Evolutionary conservation across 2,888 invertebrate genomes (phyloP).

Genomic region (Meta bourneti): DNA sequence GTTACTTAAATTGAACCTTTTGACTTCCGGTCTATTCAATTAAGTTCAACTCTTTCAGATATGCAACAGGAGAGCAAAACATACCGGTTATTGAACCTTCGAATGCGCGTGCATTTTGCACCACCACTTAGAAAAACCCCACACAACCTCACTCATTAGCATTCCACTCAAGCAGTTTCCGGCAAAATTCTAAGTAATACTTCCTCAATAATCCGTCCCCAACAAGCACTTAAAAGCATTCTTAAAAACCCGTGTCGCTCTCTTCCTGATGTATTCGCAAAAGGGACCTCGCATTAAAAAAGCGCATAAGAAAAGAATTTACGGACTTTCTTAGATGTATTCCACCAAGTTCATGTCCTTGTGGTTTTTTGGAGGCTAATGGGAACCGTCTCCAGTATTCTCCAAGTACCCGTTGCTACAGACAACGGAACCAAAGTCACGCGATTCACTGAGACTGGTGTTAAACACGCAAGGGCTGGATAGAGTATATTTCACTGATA

Average conservation of each 20-base stretch:
- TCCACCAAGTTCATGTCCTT: slow-evolving; percentile 48
- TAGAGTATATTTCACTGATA: background rate
- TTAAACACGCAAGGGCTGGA: slow-evolving; percentile 5
- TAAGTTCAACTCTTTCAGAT: no score
- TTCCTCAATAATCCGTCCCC: slow-evolving; percentile 4
- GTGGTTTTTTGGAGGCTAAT: slow-evolving; percentile 22
- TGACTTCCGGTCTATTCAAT: no score
- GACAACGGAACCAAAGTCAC: slow-evolving; percentile 31
- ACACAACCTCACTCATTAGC: background rate
- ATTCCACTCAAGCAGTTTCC: slow-evolving; percentile 2
- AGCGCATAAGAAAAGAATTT: background rate
- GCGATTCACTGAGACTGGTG: background rate
- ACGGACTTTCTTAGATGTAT: background rate
- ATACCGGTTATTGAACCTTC: slow-evolving; percentile 14
- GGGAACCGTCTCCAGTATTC: background rate
- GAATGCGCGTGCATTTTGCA: background rate
- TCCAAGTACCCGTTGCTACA: slow-evolving; percentile 28
- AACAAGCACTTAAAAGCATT: slow-evolving; percentile 14
- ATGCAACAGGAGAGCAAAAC: no score
- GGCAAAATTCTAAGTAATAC: background rate
- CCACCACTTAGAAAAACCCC: slow-evolving; percentile 6
- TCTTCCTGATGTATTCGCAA: no score
- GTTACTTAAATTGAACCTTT: no score
- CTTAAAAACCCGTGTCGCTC: background rate
- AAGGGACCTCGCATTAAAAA: background rate